phyloP scores from a whole-genome alignment of 2,113 vertebrate species.

The Peromyscus leucopus region DNA sequence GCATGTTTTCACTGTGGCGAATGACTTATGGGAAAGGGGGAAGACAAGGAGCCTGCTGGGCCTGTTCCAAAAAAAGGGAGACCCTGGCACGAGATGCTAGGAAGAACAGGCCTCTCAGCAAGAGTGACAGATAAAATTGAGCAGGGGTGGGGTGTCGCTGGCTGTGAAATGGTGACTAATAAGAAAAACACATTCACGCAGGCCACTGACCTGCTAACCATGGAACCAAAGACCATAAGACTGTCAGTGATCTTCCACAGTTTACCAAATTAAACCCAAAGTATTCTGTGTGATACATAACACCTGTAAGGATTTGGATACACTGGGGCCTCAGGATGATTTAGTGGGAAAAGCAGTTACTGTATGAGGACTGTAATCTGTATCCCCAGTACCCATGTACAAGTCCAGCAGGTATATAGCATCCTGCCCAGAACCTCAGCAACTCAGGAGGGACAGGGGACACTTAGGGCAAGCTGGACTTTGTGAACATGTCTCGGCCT shows the following conservation, averaged over 20 bases:
- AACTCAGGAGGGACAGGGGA: background rate
- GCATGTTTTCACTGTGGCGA: background rate
- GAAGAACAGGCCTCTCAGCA: background rate
- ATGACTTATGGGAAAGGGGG: background rate
- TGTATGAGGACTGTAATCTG: background rate
- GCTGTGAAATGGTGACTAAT: background rate
- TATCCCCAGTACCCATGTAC: background rate
- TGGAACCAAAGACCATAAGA: background rate
- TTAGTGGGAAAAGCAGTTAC: background rate
- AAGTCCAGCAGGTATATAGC: background rate
- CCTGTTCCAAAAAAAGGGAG: background rate
- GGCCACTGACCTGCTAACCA: background rate
- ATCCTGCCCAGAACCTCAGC: no score
- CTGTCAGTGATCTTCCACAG: background rate
- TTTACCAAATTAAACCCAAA: slow-evolving; percentile 10
- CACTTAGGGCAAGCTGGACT: background rate
- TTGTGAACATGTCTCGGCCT: background rate
- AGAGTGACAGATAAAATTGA: background rate
- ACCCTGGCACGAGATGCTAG: background rate
- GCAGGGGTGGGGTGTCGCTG: background rate
- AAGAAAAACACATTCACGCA: background rate
- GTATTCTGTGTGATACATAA: background rate
- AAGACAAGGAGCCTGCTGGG: background rate
- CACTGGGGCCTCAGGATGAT: background rate
- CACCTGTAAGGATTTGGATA: background rate